Base-by-base conservation (phyloP, 2,113 vertebrate genomes). In the Girardinichthys multiradiatus region DNA sequence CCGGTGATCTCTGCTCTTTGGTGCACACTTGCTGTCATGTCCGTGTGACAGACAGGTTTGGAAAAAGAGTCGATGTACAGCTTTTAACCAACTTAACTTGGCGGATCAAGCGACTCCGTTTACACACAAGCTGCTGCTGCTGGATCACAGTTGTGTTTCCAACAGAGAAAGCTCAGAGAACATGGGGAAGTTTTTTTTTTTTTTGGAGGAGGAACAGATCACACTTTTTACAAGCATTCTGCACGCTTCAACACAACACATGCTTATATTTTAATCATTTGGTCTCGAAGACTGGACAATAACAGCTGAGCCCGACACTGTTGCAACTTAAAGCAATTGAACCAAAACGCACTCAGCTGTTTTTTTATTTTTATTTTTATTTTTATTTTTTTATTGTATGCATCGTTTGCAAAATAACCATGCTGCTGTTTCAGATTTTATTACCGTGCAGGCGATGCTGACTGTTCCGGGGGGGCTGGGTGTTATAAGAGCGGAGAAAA, bases 31-130 rank as follows among this genome's bases (percentile, higher is more conserved):
- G 13, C 21, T 48, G 64, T 57, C 54, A 4, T 30, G 28, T 48
- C 3, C 29, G 65, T 65, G 27, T 39, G 51, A 30, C 14, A 13
- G 27, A 33, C 19, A 0, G 37, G 1, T 37, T 3, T 59, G 64
- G 27, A n/a, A 24, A 74, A 59, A 17, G 37, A 54, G 21, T 54
- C 48, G 48, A 54, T 54, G 64, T 54, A 51, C 28, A 15, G 67
- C 72, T 10, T 84, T 70, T 61, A 39, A 42, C 68, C 28, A 90
- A 91, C 82, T 93, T 91, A 60, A 76, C 79, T 74, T 76, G 62
- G 51, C 51, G 62, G 7, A 68, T 64, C 71, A 31, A 42, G 67
- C 76, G 76, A 69, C 42, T 29, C 70, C 61, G 77, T 79, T 79
- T 71, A 83, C 79, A 70, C 84, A 61, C 80, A 31, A 31, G 45